phyloP scores from a whole-genome alignment of 2,797 vertebrate species.

The Siniperca obscura region DNA sequence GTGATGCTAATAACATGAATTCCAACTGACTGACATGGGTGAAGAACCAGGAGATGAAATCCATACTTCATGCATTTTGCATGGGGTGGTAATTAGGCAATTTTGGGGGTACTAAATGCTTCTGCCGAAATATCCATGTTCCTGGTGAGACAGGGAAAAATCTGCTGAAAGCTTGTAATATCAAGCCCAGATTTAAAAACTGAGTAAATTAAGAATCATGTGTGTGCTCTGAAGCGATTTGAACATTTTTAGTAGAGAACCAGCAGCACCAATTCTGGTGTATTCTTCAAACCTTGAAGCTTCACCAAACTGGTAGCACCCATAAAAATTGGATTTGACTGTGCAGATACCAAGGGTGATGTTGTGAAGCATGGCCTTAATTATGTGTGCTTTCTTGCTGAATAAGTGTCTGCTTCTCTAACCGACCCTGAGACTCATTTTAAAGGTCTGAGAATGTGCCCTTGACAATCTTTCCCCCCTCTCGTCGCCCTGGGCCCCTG shows the following conservation, averaged over 20 bases:
- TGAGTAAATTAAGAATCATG: slow-evolving; percentile 25
- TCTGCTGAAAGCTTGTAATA: slow-evolving; percentile 16
- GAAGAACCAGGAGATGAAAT: slow-evolving; percentile 81
- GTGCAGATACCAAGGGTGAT: slow-evolving; percentile 25
- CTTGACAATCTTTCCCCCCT: slow-evolving; percentile 56
- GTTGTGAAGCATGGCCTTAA: slow-evolving; percentile 64
- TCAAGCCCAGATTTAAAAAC: slow-evolving; percentile 17
- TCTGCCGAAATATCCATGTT: slow-evolving; percentile 38
- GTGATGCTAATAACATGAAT: slow-evolving; percentile 80
- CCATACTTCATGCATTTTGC: slow-evolving; percentile 86
- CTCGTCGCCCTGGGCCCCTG: slow-evolving; percentile 68
- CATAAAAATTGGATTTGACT: slow-evolving; percentile 41
- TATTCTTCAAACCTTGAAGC: slow-evolving; percentile 32
- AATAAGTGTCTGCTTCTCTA: slow-evolving; percentile 74
- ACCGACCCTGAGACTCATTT: slow-evolving; percentile 73
- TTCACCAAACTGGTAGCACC: slow-evolving; percentile 22
- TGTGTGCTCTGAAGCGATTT: neutral
- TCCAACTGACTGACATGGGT: slow-evolving; percentile 75
- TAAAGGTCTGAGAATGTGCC: slow-evolving; percentile 73
- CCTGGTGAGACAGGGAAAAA: slow-evolving; percentile 20
- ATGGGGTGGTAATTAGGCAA: slow-evolving; percentile 74
- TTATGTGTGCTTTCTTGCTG: slow-evolving; percentile 70
- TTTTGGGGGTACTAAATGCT: slow-evolving; percentile 58
- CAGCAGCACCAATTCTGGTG: neutral
- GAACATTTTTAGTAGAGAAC: slow-evolving; percentile 4